phyloP scores from a whole-genome alignment of 2,797 vertebrate genomes.

The Sebastes oblongus region DNA sequence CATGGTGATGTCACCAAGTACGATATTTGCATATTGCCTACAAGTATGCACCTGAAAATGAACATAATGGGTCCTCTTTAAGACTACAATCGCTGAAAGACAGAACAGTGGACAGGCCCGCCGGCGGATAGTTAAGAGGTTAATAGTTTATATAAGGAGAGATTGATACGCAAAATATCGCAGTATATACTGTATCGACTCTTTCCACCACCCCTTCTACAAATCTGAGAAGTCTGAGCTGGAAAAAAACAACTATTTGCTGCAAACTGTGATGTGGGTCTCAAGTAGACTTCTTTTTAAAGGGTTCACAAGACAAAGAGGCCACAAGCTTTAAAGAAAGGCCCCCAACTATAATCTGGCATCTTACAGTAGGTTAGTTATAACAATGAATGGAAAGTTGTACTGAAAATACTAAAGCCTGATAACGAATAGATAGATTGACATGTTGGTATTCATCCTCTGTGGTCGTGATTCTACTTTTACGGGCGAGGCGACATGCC shows the following conservation, averaged over 20 bases:
- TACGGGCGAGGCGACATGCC: background rate
- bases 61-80: no score
- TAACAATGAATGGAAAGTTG: background rate
- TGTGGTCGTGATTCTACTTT: background rate
- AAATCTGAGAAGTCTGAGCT: background rate
- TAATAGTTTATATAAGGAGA: no score
- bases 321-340: background rate
- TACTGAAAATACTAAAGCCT: background rate
- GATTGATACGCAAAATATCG: no score
- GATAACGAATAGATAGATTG: background rate
- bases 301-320: background rate
- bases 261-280: background rate
- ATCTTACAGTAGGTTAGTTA: background rate
- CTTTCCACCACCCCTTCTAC: background rate
- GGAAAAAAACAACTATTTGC: background rate
- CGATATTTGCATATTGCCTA: no score
- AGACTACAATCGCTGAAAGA: no score
- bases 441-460: background rate
- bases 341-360: background rate
- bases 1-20: no score
- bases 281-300: background rate
- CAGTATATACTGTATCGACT: rapidly evolving
- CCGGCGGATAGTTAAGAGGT: no score
- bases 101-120: rapidly evolving
- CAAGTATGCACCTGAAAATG: no score